Conservation (phyloP, 2,113 vertebrate species). For the Lagopus leucura region DNA sequence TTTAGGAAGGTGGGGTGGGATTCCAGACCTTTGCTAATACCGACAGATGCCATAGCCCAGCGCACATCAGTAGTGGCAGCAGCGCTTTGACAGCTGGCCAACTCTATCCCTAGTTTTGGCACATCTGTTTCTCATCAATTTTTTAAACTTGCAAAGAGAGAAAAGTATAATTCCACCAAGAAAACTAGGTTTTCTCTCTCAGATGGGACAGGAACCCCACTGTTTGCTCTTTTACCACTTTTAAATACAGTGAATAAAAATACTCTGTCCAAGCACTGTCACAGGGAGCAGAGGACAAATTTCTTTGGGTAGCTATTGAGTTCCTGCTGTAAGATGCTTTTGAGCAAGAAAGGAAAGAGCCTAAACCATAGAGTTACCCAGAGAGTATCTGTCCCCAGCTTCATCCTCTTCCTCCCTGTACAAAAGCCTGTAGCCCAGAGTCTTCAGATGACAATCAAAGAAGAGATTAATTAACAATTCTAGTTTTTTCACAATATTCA, state of each 20-base stretch:
- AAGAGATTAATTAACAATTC: not conserved
- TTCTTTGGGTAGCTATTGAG: not conserved
- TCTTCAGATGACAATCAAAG: not conserved
- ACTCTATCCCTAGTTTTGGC: not conserved
- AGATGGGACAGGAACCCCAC: not conserved
- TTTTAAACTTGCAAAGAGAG: not conserved
- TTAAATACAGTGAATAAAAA: not conserved
- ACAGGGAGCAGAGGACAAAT: not conserved
- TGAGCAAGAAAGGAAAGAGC: not conserved
- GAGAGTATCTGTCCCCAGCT: not conserved
- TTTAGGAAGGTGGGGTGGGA: not conserved
- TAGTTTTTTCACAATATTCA: not conserved
- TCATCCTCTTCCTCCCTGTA: rapidly evolving
- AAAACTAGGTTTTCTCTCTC: not conserved
- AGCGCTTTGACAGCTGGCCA: not conserved
- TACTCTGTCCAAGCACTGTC: not conserved
- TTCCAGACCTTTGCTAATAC: not conserved
- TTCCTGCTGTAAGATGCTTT: not conserved
- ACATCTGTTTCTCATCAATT: not conserved
- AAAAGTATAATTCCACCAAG: not conserved
- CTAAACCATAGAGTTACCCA: slow-evolving; percentile 23
- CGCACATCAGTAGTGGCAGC: not conserved
- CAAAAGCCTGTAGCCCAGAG: not conserved
- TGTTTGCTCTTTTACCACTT: not conserved
- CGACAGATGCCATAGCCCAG: not conserved